Percentiles rank a stretch among this genome's conserved stretches.
phyloP scores from a whole-genome alignment of 2,888 invertebrate genomes.

The Cylindroiulus punctatus region DNA sequence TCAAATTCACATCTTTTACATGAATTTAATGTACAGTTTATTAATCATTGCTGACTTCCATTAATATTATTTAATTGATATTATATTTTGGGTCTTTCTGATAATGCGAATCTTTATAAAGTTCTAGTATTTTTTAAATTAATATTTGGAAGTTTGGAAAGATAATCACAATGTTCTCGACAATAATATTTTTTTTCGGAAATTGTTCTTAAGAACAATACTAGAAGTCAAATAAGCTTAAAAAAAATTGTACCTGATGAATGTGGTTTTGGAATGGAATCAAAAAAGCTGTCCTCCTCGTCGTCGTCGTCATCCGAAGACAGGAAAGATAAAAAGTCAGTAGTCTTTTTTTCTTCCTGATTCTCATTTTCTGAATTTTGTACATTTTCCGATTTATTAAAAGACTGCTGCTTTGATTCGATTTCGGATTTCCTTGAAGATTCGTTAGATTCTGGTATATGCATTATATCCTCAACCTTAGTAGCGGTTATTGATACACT shows the following conservation, averaged over 20 bases:
- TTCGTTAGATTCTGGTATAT: background rate
- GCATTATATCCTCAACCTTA: background rate
- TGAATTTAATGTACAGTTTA: no score
- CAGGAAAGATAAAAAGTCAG: background rate
- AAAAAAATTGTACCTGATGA: background rate
- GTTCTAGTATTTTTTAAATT: no score
- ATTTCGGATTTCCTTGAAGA: background rate
- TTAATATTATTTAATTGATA: no score
- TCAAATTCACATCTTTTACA: no score
- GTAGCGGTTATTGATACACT: background rate
- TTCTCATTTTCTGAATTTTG: background rate
- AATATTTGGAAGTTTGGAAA: no score
- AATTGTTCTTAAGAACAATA: no score
- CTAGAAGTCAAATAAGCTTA: no score
- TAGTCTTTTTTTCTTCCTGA: background rate
- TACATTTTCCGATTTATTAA: background rate
- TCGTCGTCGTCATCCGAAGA: conserved; percentile 24
- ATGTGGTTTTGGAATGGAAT: conserved; percentile 22
- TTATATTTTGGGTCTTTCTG: no score
- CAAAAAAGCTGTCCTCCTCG: conserved; percentile 20
- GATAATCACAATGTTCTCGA: no score
- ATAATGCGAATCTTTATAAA: no score
- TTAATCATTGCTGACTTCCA: no score
- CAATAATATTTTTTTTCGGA: no score
- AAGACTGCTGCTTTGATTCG: background rate